Base-by-base conservation (phyloP, 2,888 invertebrate species). In the Marasmarcha lunaedactyla region DNA sequence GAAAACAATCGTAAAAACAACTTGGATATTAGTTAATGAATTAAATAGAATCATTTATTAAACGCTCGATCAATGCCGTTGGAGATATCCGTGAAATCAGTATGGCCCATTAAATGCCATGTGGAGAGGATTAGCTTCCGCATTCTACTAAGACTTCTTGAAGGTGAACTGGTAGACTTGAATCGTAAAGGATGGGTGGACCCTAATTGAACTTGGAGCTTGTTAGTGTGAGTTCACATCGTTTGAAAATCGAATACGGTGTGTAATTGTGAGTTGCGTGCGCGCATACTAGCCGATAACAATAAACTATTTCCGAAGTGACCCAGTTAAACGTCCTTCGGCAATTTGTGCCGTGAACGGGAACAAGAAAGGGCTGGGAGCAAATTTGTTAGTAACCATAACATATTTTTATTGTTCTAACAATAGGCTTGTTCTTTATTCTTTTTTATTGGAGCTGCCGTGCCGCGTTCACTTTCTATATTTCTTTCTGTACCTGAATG, bases 251-350 rank as follows among this genome's bases (percentile, higher is more conserved):
- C 59, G 59, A 63, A 66, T 60, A 51, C 46, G 36, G 52, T 50
- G 67, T 62, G 66, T 59, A 68, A 60, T 67, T 69, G 65, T 65
- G 77, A 62, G 62, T 67, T 71, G 70, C 77, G 74, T 77, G 74
- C 60, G 73, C 76, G 76, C 79, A 68, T 66, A 63, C 71, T 69
- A 68, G 72, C 71, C 79, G 79, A 81, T 83, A 83, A 83, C 83
- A 83, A 83, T 83, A 81, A 81, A 81, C 79, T 83, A 83, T 83
- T 83, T 83, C 78, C 81, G 83, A 83, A 83, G 78, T 83, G 83
- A 81, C 81, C 81, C 70, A 83, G 77, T 78, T 83, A 63, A 64
- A 72, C 81, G 83, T 83, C 83, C 83, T 83, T 83, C 81, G 63
- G 71, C 59, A 78, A 79, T 79, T 76, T 72, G 79, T 79, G 69